Evolutionary conservation across 2,797 vertebrate species (phyloP).

Genomic region (Sciaenops ocellatus): DNA sequence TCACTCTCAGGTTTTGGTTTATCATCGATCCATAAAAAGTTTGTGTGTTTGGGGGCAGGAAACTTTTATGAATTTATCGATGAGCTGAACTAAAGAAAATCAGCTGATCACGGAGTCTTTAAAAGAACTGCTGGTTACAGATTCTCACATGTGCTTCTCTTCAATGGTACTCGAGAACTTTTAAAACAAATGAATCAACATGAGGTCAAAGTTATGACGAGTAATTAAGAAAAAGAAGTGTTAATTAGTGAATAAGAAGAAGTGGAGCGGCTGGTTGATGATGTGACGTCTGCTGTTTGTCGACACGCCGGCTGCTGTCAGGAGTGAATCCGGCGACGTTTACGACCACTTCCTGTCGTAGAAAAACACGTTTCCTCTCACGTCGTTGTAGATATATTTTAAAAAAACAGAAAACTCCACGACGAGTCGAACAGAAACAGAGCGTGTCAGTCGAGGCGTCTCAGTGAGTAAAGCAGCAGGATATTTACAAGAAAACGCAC

Average conservation of each 20-base stretch:
- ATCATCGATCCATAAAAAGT: too few relatives aligned
- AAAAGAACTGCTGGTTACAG: not conserved
- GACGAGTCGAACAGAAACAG: not conserved
- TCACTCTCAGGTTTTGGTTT: too few relatives aligned
- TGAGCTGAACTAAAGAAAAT: not conserved
- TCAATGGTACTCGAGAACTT: too few relatives aligned
- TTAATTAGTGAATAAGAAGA: too few relatives aligned
- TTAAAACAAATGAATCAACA: not conserved
- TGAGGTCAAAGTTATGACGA: not conserved
- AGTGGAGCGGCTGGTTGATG: not conserved
- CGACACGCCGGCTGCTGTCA: not conserved
- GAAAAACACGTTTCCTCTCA: not conserved
- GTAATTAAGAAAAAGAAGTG: not conserved
- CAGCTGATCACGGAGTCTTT: not conserved
- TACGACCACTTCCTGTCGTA: not conserved
- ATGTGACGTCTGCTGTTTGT: not conserved
- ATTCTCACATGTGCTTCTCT: not conserved
- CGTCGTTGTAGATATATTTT: not conserved
- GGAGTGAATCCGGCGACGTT: not conserved
- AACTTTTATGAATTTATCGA: not conserved
- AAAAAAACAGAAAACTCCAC: constrained; percentile 10
- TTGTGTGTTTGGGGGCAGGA: too few relatives aligned
- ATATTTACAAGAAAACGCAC: constrained; percentile 82
- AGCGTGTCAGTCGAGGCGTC: constrained; percentile 56
- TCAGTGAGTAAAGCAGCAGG: constrained; percentile 82